phyloP scores from a whole-genome alignment of 2,113 vertebrate species.

The Mobula hypostoma region DNA sequence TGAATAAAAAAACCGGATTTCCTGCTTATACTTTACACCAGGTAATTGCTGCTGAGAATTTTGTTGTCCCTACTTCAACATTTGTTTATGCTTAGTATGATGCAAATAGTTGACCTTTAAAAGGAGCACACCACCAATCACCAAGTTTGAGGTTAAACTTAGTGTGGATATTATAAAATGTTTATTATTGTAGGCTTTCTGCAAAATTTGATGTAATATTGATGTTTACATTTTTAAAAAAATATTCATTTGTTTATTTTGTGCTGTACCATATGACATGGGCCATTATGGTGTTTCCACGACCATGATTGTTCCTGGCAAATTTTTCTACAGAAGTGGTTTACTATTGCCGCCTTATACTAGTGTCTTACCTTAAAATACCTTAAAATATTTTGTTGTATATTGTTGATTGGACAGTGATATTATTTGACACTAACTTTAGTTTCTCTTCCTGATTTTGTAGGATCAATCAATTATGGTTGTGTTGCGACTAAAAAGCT shows the following conservation, averaged over 20 bases:
- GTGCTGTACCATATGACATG: no score
- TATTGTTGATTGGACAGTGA: neutral
- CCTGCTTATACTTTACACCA: constrained; percentile 69
- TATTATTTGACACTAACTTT: neutral
- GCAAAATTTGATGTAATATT: neutral
- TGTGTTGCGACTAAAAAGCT: neutral
- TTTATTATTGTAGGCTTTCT: neutral
- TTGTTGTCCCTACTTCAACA: neutral
- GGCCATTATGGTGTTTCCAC: no score
- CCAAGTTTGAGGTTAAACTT: neutral
- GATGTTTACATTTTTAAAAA: neutral
- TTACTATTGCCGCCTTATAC: no score
- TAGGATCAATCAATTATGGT: neutral
- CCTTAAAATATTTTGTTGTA: neutral
- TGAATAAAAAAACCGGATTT: constrained; percentile 61
- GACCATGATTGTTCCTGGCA: no score
- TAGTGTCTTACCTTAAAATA: no score
- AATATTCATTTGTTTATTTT: no score
- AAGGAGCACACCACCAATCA: no score
- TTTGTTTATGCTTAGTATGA: neutral
- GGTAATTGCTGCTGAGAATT: constrained; percentile 50
- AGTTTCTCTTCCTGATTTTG: neutral
- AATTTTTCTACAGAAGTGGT: no score
- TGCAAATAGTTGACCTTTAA: neutral
- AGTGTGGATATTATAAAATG: no score